A percentile compares a stretch with the other conserved stretches of the same genome.
Conservation (phyloP, 2,888 invertebrate species). For the Lumbricus terrestris region DNA sequence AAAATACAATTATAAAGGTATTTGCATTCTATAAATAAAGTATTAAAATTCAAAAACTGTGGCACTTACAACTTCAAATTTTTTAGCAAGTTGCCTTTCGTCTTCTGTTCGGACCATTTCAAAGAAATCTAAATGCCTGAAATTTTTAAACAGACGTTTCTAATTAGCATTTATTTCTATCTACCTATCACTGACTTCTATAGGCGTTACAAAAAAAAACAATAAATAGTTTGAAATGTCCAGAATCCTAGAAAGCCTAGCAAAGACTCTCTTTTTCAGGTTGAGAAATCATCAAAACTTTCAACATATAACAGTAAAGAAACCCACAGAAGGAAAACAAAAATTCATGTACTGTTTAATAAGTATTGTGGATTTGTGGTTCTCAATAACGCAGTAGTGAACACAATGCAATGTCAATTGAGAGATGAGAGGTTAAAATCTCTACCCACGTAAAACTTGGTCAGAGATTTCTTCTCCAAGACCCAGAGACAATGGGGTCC, state of each 20-base stretch:
- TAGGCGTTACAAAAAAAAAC: not conserved
- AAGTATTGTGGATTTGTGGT: no score
- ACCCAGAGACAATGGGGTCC: no score
- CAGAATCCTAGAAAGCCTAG: not conserved
- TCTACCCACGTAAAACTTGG: no score
- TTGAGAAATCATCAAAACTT: not conserved
- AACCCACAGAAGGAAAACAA: not conserved
- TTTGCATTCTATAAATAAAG: not conserved
- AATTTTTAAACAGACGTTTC: not conserved
- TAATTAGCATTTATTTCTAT: not conserved
- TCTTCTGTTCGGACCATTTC: constrained; percentile 97
- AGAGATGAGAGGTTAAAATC: no score
- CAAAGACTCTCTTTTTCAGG: not conserved
- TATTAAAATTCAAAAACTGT: not conserved
- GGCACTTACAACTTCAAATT: constrained; percentile 64
- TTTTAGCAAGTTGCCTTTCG: constrained; percentile 86
- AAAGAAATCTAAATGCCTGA: constrained; percentile 92
- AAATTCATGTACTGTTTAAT: not conserved
- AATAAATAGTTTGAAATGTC: not conserved
- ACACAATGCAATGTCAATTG: no score
- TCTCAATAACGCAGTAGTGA: no score
- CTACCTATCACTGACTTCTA: not conserved
- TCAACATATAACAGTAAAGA: not conserved
- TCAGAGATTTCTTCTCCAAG: no score
- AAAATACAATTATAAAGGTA: not conserved